Conservation (phyloP, 1,140 invertebrate genomes). For the Penaeus chinensis region DNA sequence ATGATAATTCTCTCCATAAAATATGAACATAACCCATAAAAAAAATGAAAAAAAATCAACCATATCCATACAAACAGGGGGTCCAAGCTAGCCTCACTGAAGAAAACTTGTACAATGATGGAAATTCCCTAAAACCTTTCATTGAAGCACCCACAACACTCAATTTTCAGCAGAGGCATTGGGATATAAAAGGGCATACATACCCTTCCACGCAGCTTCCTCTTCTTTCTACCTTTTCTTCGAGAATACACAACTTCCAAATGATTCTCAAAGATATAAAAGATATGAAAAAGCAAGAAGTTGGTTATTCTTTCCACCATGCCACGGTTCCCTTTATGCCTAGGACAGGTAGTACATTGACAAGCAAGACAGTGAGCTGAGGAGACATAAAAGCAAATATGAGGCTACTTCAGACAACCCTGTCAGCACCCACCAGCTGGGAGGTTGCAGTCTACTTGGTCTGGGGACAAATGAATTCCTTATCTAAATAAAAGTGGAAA, state of each 20-base stretch:
- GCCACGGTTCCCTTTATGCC: constrained; percentile 21
- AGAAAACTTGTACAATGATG: constrained; percentile 15
- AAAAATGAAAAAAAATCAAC: constrained; percentile 32
- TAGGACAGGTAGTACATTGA: constrained; percentile 31
- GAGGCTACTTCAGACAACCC: constrained; percentile 44
- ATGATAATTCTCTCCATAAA: constrained; percentile 49
- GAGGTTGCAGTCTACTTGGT: too few species aligned
- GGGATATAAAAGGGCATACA: neutral
- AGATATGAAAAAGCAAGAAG: too few species aligned
- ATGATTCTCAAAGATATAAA: too few species aligned
- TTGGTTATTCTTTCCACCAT: neutral
- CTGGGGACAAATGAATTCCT: too few species aligned
- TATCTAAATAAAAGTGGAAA: too few species aligned
- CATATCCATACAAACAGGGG: constrained; percentile 37
- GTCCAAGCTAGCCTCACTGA: constrained; percentile 42
- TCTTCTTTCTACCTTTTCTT: too few species aligned
- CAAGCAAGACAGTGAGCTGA: constrained; percentile 31
- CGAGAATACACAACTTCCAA: too few species aligned
- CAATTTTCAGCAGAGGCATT: too few species aligned
- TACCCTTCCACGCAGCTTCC: neutral
- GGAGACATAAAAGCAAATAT: constrained; percentile 8
- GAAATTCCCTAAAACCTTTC: neutral
- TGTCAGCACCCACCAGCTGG: constrained; percentile 5
- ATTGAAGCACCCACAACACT: constrained; percentile 39
- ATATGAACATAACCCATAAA: constrained; percentile 39